Percentiles rank a stretch among this genome's conserved stretches.
phyloP scores from a whole-genome alignment of 2,113 vertebrate genomes.

The Chitala chitala region DNA sequence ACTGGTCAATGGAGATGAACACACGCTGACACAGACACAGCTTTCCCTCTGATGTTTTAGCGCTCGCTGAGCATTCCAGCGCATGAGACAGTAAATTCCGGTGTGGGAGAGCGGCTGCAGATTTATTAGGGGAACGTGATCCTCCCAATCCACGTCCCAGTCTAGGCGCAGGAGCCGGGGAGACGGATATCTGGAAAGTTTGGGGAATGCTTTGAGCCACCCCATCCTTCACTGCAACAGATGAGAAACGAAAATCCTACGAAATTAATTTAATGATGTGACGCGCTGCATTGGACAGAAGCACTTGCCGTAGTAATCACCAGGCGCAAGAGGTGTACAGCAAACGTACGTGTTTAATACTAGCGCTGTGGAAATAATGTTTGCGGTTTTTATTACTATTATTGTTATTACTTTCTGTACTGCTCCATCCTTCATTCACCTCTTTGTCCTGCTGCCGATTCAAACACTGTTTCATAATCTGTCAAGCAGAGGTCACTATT shows the following conservation, averaged over 20 bases:
- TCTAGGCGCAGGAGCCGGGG: slow-evolving; percentile 14
- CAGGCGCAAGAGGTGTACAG: too few relatives aligned
- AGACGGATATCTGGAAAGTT: slow-evolving; percentile 28
- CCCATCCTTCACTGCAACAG: background rate
- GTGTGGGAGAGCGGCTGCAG: slow-evolving; percentile 1
- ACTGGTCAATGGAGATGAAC: background rate
- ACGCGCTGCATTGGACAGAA: too few relatives aligned
- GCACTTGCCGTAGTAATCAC: too few relatives aligned
- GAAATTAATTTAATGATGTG: background rate
- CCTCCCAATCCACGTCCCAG: slow-evolving; percentile 21
- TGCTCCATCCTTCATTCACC: too few relatives aligned
- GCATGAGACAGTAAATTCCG: slow-evolving; percentile 9
- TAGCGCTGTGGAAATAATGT: too few relatives aligned
- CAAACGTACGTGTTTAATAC: too few relatives aligned
- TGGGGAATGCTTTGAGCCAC: background rate
- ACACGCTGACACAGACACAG: background rate
- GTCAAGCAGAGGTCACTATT: too few relatives aligned
- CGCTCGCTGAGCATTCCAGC: slow-evolving; percentile 34
- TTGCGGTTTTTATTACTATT: too few relatives aligned
- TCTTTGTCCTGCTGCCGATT: too few relatives aligned
- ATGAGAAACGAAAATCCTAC: background rate
- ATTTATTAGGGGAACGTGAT: slow-evolving; percentile 24
- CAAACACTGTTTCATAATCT: too few relatives aligned
- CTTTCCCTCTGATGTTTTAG: slow-evolving; percentile 19
- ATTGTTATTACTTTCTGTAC: too few relatives aligned